Percentiles rank a stretch among this genome's conserved stretches.
These are phyloP conservation scores for Dasysyrphus tricinctus DNA, from an alignment of 2,888 invertebrate species.

Conservation along the genomic window DNA sequence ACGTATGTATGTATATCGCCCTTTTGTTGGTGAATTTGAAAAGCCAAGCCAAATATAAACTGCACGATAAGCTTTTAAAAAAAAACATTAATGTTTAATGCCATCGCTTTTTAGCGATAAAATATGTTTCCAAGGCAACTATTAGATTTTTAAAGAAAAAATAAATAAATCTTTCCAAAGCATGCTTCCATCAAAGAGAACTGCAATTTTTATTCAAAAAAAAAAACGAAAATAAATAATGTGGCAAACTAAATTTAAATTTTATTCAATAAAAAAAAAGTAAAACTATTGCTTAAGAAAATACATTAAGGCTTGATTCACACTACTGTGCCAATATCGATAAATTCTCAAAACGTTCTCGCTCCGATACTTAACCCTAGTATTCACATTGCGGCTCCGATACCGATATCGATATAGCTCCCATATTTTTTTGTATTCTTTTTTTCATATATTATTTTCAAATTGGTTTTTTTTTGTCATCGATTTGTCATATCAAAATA, in stretches of 20 bases:
- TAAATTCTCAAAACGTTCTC: too few relatives aligned
- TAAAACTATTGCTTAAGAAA: slow-evolving; percentile 23
- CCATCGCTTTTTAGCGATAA: slow-evolving; percentile 61
- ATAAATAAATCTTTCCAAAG: slow-evolving; percentile 17
- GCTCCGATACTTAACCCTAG: too few relatives aligned
- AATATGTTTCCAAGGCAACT: slow-evolving; percentile 40
- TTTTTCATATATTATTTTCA: too few relatives aligned
- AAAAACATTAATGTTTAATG: slow-evolving; percentile 16
- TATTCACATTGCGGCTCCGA: too few relatives aligned
- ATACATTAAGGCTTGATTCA: too few relatives aligned
- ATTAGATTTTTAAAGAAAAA: slow-evolving; percentile 30
- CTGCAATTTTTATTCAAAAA: slow-evolving; percentile 23
- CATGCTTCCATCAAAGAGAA: slow-evolving; percentile 66
- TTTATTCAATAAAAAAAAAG: slow-evolving; percentile 12
- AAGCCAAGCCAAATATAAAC: slow-evolving; percentile 67
- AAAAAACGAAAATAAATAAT: not conserved
- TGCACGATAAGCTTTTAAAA: slow-evolving; percentile 48
- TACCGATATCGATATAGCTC: too few relatives aligned
- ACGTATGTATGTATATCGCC: not conserved
- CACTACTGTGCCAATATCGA: too few relatives aligned
- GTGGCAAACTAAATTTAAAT: slow-evolving; percentile 31
- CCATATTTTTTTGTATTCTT: too few relatives aligned
- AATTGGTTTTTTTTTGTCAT: too few relatives aligned
- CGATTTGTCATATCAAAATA: too few relatives aligned
- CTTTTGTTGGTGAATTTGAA: slow-evolving; percentile 20